Evolutionary conservation across 1,140 invertebrate species (phyloP).

Genomic region (Pantala flavescens): DNA sequence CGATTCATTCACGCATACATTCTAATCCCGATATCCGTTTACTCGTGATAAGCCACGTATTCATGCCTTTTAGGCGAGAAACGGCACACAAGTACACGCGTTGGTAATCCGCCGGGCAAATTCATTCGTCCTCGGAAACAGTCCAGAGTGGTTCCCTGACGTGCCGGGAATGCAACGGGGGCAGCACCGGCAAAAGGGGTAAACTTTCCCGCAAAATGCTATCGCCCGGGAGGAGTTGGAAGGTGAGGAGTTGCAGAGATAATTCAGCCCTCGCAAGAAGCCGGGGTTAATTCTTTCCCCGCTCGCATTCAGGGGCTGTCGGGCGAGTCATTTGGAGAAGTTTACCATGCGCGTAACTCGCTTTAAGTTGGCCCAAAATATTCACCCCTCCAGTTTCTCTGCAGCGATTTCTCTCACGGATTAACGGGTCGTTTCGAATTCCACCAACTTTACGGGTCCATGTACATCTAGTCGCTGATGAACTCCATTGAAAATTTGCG

Average conservation of each 20-base stretch:
- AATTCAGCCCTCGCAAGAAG: not conserved
- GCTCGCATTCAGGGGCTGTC: not conserved
- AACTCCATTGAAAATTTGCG: not conserved
- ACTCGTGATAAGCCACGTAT: too few species aligned
- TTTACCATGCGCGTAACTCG: not conserved
- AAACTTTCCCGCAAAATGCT: not conserved
- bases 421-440: not conserved
- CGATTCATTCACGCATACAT: too few species aligned
- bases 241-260: not conserved
- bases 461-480: not conserved
- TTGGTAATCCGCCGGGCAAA: not conserved
- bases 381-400: not conserved
- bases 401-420: not conserved
- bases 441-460: not conserved
- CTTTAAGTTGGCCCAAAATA: not conserved
- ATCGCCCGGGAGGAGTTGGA: not conserved
- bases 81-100: not conserved
- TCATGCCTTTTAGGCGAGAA: too few species aligned
- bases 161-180: too few species aligned
- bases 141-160: too few species aligned
- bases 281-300: not conserved
- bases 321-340: not conserved
- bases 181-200: not conserved
- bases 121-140: not conserved
- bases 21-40: too few species aligned